phyloP scores from a whole-genome alignment of 2,797 vertebrate species.

The Rhabdomys pumilio region DNA sequence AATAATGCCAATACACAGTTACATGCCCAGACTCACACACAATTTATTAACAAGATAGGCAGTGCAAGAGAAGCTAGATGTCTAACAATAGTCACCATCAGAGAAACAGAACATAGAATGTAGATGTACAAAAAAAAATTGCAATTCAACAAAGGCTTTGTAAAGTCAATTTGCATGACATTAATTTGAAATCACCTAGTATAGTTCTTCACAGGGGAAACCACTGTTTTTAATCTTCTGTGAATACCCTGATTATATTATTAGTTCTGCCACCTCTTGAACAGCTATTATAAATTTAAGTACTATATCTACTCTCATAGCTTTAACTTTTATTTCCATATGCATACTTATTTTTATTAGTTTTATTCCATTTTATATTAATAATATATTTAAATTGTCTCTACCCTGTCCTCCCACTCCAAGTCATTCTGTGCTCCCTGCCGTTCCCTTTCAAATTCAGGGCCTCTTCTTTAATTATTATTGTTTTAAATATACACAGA shows the following conservation, averaged over 20 bases:
- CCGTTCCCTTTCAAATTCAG: not conserved
- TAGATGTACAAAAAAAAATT: not conserved
- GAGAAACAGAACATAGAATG: not conserved
- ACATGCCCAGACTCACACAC: not conserved
- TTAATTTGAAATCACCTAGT: not conserved
- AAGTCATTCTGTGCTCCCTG: not conserved
- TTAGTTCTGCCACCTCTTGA: constrained; percentile 31
- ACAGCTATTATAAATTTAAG: constrained; percentile 60
- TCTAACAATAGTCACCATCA: not conserved
- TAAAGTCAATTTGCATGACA: not conserved
- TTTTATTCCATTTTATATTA: not conserved
- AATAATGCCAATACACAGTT: not conserved
- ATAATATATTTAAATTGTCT: not conserved
- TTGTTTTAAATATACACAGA: not conserved
- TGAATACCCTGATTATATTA: not conserved
- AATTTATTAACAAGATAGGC: not conserved
- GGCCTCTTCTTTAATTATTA: not conserved
- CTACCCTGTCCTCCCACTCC: too few species aligned
- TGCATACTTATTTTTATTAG: not conserved
- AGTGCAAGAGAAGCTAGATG: not conserved
- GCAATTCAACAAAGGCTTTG: not conserved
- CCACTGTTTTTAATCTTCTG: not conserved
- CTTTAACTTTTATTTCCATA: constrained; percentile 27
- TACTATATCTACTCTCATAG: not conserved
- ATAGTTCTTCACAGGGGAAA: not conserved